A percentile compares a stretch with the other conserved stretches of the same genome.
Conservation (phyloP, 1,140 invertebrate genomes). For the Pollicipes pollicipes region DNA sequence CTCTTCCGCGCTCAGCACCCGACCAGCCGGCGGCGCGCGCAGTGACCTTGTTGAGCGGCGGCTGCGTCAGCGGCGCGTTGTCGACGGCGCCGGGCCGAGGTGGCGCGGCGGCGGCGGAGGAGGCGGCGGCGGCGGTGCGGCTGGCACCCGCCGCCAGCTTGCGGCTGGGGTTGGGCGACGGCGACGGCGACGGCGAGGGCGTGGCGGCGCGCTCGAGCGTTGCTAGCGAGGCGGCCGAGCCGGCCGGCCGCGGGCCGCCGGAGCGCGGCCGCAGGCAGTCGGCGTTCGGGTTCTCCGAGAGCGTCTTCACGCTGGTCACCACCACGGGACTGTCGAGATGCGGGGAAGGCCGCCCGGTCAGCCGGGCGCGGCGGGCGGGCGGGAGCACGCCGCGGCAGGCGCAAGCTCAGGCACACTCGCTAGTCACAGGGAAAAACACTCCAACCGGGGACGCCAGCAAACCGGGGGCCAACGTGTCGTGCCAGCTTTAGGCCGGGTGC, state of each 20-base stretch:
- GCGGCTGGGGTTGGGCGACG: neutral
- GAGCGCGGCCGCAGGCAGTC: constrained; percentile 1
- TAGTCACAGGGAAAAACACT: no score
- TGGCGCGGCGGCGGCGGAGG: constrained; percentile 18
- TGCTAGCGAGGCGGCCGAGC: neutral
- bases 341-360: no score
- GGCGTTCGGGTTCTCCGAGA: constrained; percentile 2
- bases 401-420: no score
- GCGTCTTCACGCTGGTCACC: constrained; percentile 4
- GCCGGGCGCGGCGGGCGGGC: no score
- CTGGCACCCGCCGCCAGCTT: constrained; percentile 11
- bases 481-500: no score
- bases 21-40: no score
- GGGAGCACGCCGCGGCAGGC: no score
- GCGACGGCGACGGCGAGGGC: neutral
- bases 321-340: constrained; percentile 5
- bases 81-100: constrained; percentile 53
- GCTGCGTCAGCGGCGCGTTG: constrained; percentile 45
- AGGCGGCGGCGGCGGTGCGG: constrained; percentile 14
- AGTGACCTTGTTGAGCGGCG: constrained; percentile 40
- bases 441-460: no score
- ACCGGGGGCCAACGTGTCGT: no score
- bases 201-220: neutral
- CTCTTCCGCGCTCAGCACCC: no score
- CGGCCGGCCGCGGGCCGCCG: neutral